phyloP scores from a whole-genome alignment of 1,140 invertebrate genomes.

The Leptonema lineaticorne region DNA sequence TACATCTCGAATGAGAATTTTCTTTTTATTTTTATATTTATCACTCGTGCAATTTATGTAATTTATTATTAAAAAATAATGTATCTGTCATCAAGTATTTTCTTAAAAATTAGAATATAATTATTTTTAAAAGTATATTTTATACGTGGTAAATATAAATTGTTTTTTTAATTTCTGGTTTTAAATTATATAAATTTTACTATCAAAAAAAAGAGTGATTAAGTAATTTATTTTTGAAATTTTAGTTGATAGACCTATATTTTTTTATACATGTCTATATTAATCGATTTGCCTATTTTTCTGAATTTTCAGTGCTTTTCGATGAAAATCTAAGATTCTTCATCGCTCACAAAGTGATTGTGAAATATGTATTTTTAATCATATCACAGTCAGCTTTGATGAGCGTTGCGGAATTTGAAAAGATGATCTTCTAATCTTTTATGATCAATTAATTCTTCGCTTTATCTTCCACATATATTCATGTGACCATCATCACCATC shows the following conservation, averaged over 20 bases:
- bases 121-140: too few species aligned
- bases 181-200: too few species aligned
- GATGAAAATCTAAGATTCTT: constrained; percentile 11
- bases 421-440: background rate
- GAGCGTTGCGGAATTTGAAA: constrained; percentile 60
- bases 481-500: background rate
- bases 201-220: too few species aligned
- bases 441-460: background rate
- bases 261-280: too few species aligned
- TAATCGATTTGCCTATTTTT: background rate
- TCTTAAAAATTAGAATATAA: too few species aligned
- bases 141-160: too few species aligned
- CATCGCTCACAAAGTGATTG: constrained; percentile 67
- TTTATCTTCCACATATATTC: background rate
- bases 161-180: too few species aligned
- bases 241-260: too few species aligned
- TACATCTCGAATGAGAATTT: background rate
- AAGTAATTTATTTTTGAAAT: too few species aligned
- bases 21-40: background rate
- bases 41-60: background rate
- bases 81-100: too few species aligned
- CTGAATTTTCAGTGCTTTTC: too few species aligned
- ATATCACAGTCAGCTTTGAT: constrained; percentile 90
- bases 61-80: too few species aligned
- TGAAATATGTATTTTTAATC: constrained; percentile 61